A percentile compares a stretch with the other conserved stretches of the same genome.
These are phyloP conservation scores for Microhierax caerulescens DNA, from an alignment of 2,797 vertebrate species.

Conservation along the genomic window DNA sequence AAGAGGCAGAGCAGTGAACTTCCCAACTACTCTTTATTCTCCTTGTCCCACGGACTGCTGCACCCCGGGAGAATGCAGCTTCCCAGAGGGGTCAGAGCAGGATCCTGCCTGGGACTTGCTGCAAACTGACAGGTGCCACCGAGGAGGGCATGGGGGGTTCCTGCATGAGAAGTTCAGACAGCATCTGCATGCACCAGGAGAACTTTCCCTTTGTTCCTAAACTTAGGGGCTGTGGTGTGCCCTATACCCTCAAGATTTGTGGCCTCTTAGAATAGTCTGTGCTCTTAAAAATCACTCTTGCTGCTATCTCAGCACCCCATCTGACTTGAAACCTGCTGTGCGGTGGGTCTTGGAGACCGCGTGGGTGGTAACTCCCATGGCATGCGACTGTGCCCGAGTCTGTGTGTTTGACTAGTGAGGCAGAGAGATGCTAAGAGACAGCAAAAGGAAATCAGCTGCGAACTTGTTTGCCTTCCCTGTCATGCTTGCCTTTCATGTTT, in stretches of 20 bases:
- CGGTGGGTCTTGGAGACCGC: neutral
- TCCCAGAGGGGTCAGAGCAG: neutral
- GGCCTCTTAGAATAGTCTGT: neutral
- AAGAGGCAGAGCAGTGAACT: neutral
- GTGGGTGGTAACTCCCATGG: neutral
- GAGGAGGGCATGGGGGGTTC: neutral
- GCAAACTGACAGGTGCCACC: neutral
- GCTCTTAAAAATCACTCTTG: neutral
- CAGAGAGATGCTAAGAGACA: neutral
- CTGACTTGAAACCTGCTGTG: neutral
- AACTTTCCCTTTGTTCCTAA: neutral
- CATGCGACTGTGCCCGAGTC: neutral
- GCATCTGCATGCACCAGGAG: neutral
- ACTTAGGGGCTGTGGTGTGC: neutral
- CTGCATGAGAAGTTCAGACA: neutral
- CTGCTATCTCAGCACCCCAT: neutral
- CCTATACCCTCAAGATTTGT: neutral
- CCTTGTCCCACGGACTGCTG: neutral
- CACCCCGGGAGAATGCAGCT: neutral
- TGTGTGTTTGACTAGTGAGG: neutral
- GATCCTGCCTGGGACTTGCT: neutral
- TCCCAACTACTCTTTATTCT: neutral
- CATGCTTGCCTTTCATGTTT: neutral
- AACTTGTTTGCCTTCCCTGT: neutral
- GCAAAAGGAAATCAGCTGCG: neutral